These are phyloP conservation scores for Hippotragus niger DNA, from an alignment of 2,113 vertebrate genomes.

Conservation along the genomic window DNA sequence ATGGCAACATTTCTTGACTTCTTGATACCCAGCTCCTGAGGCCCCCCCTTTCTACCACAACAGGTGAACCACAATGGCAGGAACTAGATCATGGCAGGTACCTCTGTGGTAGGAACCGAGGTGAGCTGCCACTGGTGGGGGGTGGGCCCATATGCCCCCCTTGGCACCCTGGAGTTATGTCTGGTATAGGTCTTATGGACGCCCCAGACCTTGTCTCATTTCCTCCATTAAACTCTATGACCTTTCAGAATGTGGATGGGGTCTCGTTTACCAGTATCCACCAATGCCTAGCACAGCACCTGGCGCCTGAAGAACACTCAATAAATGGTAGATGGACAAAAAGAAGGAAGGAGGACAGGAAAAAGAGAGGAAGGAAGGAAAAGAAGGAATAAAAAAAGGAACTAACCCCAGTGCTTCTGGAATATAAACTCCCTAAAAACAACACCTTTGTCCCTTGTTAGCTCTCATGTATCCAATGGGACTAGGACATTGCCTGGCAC, in stretches of 20 bases:
- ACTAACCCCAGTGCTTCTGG: not conserved
- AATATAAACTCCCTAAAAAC: not conserved
- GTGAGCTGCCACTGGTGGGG: not conserved
- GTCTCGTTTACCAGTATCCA: not conserved
- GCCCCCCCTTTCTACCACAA: not conserved
- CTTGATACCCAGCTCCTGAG: not conserved
- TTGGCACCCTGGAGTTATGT: not conserved
- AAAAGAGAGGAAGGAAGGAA: slow-evolving; percentile 35
- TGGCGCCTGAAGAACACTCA: not conserved
- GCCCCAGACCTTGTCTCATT: accelerated
- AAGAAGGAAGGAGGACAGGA: not conserved
- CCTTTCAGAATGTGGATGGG: not conserved
- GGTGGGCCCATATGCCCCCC: accelerated
- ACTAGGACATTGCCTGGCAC: not conserved
- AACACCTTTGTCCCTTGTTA: not conserved
- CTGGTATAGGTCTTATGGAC: not conserved
- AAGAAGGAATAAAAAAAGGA: not conserved
- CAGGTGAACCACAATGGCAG: not conserved
- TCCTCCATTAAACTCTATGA: no score
- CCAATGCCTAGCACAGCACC: not conserved
- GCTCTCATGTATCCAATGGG: not conserved
- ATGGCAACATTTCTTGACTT: not conserved
- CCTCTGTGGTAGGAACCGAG: not conserved
- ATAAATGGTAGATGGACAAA: not conserved
- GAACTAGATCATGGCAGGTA: not conserved